Percentiles rank a stretch among this genome's conserved stretches.
phyloP scores from a whole-genome alignment of 1,140 invertebrate species.

The Pteromalus puparum region DNA sequence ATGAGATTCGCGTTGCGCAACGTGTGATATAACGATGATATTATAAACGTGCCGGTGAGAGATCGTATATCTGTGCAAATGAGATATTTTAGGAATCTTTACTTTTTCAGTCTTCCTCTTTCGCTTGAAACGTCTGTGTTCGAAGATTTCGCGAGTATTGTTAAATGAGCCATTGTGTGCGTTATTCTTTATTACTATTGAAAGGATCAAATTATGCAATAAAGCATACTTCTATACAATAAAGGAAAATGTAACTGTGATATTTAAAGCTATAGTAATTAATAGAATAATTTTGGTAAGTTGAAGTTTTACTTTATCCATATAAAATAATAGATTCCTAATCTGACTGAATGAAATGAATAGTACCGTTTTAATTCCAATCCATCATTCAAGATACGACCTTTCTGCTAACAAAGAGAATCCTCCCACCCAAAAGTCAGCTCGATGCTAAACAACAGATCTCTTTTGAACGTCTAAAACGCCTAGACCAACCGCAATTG shows the following conservation, averaged over 20 bases:
- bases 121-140: neutral
- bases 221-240: no score
- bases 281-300: no score
- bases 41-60: neutral
- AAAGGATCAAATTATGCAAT: neutral
- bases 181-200: neutral
- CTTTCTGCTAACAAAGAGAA: no score
- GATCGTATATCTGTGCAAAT: neutral
- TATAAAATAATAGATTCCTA: no score
- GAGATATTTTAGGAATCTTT: slow-evolving; percentile 23
- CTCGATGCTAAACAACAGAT: neutral
- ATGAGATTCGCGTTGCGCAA: slow-evolving; percentile 3
- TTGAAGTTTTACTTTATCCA: no score
- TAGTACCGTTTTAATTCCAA: no score
- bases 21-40: slow-evolving; percentile 15
- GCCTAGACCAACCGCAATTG: no score
- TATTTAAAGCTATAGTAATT: no score
- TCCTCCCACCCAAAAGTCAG: no score
- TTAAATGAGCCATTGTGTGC: slow-evolving; percentile 23
- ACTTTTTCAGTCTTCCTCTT: neutral
- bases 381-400: no score
- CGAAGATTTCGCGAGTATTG: neutral
- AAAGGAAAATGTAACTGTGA: no score
- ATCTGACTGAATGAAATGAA: no score
- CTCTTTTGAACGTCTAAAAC: neutral